Evolutionary conservation across 2,888 invertebrate species (phyloP), one percentile per base, ranked within the genome.

Genomic region (Hirtodrosophila confusa): DNA sequence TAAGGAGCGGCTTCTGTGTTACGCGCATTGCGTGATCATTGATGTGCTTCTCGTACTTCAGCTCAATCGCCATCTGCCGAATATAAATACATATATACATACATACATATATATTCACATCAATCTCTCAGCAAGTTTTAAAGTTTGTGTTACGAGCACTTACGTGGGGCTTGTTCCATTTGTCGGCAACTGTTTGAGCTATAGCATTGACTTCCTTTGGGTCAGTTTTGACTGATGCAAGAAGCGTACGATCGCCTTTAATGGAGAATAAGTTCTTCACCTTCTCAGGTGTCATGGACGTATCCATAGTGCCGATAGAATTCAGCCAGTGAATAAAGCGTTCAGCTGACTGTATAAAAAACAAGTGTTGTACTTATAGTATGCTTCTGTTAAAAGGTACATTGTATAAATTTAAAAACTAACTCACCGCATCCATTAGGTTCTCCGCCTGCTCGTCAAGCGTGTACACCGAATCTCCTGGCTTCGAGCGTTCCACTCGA

Each of bases 391-490:
- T 2, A 17, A 17, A 7, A 5, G 23, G 6, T 6, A 11, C 1
- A n/a, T 2, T n/a, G n/a, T n/a, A n/a, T n/a, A n/a, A n/a, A n/a
- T 3, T 33, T 11, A 6, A 8, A n/a, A 17, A 2, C 17, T 17
- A 17, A 72, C 86, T 78, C 54, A 91, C 91, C 31, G 90, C 87
- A 71, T 92, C 91, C 90, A 92, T 92, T 0, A 92, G 67, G 39
- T 90, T 82, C 49, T 91, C 91, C 0, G 92, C 91, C 56, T 91
- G 91, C 37, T 92, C 91, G 29, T 91, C 91, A 0, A 92, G 61
- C 0, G 75, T 85, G 8, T 68, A 69, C 1, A 51, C 35, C 0
- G 55, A 37, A n/a, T 64, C 75, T 10, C 60, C 68, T 4, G 65
- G 65, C 43, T 89, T 76, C 10, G 91, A 89, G 8, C 90, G 80